Evolutionary conservation across 2,888 invertebrate genomes (phyloP), one percentile per base, ranked within the genome.

Genomic region (Nipponacmea schrenckii): DNA sequence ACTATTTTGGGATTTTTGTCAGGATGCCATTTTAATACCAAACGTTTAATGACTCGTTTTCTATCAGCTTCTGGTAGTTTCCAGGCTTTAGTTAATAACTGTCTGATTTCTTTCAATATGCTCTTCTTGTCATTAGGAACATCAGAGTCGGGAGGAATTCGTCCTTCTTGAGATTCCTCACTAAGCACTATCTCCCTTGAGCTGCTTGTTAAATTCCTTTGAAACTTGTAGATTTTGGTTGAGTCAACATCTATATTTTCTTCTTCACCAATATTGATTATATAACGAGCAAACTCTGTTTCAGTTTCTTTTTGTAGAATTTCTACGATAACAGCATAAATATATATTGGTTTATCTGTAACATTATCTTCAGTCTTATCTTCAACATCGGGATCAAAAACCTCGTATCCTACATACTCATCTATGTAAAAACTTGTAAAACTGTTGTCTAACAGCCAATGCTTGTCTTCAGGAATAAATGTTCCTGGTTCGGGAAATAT

Each of bases 21-120:
- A 46, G 81, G 81, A 67, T 82, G 81, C 80, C 80, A 83, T 64
- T 77, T 77, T 10, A 78, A 63, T 17, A 73, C 50, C 14, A 81
- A 65, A 63, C 83, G 67, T 69, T 80, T 79, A 5, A 78, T 68
- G 45, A 81, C 74, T 2, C 71, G 46, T 46, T 64, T 71, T 44
- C 75, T 69, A 63, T 75, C 76, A 2, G 17, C 48, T 62, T 73
- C 68, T 15, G 68, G 71, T 39, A 70, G 45, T 39, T 62, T 48
- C 76, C 76, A 78, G 20, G 80, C 78, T 62, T 77, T 72, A 7
- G 27, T 77, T 14, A 81, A 68, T 31, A 50, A 62, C 56, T 69
- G 44, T 63, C 75, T 67, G 26, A 81, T 74, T 67, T 80, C 76
- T 31, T 44, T 72, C 31, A 69, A 64, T 15, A 74, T 74, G 7